Conservation (phyloP, 37 sponge, comb jelly and placozoan genomes). For the Oopsacas minuta region DNA sequence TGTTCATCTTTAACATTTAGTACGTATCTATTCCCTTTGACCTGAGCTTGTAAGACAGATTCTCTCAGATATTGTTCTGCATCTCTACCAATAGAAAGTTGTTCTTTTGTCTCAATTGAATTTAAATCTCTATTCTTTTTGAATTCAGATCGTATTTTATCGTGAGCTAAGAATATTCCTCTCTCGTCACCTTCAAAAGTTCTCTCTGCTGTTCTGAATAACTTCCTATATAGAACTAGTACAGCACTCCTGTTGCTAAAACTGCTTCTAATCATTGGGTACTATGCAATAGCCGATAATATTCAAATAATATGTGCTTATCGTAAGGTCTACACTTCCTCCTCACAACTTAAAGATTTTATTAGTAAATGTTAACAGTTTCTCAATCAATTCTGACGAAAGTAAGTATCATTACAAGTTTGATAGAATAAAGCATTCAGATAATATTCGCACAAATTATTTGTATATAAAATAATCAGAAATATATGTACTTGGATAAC, state of each 20-base stretch:
- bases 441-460: too few relatives aligned
- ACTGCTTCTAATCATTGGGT: not conserved
- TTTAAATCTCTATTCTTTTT: not conserved
- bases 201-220: slow-evolving; percentile 2
- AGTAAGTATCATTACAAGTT: too few relatives aligned
- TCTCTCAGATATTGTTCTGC: slow-evolving; percentile 13
- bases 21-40: not conserved
- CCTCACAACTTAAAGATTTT: too few relatives aligned
- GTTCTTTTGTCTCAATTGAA: not conserved
- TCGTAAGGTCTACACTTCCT: too few relatives aligned
- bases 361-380: too few relatives aligned
- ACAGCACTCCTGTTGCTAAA: not conserved
- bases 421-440: too few relatives aligned
- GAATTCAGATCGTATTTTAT: not conserved
- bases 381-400: too few relatives aligned
- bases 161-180: not conserved
- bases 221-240: not conserved
- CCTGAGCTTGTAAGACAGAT: not conserved
- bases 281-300: too few relatives aligned
- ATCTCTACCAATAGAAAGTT: not conserved
- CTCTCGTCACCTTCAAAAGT: slow-evolving; percentile 7
- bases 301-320: too few relatives aligned
- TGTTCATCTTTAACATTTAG: not conserved
- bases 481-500: too few relatives aligned
- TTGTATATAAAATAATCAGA: too few relatives aligned